Percentiles rank a stretch among this genome's conserved stretches.
Evolutionary conservation across 2,797 vertebrate genomes (phyloP).

Genomic region (Carduelis carduelis): DNA sequence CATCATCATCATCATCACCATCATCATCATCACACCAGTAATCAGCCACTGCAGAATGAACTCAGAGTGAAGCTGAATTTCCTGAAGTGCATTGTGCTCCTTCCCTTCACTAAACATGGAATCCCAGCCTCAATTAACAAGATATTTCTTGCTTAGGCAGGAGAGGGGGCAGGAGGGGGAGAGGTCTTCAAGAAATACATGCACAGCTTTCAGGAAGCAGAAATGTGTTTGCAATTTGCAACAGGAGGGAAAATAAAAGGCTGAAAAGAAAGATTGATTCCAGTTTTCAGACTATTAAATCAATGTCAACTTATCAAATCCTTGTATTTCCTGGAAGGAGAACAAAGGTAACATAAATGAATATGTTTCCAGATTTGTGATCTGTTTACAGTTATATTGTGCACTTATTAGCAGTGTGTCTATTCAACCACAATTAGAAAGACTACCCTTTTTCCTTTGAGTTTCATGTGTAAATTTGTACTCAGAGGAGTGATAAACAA

Average conservation of each 20-base stretch:
- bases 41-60: slow-evolving; percentile 17
- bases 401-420: slow-evolving; percentile 51
- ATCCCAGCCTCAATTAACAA: slow-evolving; percentile 72
- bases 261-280: slow-evolving; percentile 60
- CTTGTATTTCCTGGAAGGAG: slow-evolving; percentile 59
- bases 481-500: slow-evolving; percentile 53
- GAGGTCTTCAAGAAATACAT: slow-evolving; percentile 10
- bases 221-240: slow-evolving; percentile 74
- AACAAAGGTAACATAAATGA: slow-evolving; percentile 62
- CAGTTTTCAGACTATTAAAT: slow-evolving; percentile 69
- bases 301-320: slow-evolving; percentile 68
- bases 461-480: slow-evolving; percentile 50
- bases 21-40: neutral
- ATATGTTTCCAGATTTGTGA: slow-evolving; percentile 58
- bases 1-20: neutral
- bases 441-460: slow-evolving; percentile 17
- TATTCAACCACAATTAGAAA: slow-evolving; percentile 56
- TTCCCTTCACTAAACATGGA: slow-evolving; percentile 51
- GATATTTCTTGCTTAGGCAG: slow-evolving; percentile 54
- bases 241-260: slow-evolving; percentile 67
- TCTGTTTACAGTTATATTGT: slow-evolving; percentile 67
- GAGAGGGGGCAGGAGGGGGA: neutral
- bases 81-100: neutral
- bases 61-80: neutral
- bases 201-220: slow-evolving; percentile 53